Base-by-base conservation (phyloP, 2,888 invertebrate genomes). In the Trissolcus japonicus region DNA sequence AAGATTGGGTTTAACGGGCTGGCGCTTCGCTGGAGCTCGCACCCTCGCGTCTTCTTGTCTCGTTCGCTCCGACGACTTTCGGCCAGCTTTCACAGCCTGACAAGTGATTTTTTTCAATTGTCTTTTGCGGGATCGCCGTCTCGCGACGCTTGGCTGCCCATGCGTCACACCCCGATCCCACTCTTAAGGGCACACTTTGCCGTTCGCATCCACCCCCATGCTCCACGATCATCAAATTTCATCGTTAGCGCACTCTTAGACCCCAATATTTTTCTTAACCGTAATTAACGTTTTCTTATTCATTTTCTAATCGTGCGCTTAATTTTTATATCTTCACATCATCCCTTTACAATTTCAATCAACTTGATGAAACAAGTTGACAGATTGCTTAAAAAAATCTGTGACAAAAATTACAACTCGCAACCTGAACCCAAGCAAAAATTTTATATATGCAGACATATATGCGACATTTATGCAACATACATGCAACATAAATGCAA, bases 101-200 rank as follows among this genome's bases (percentile, higher is more conserved):
- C 88, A 87, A 88, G 88, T 88, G 87, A 88, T 88, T 88, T 86
- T 86, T 86, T 86, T 84, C 86, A 85, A 88, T 88, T 87, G 86
- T 88, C 87, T 87, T 35, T 9, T 82, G 86, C 84, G 82, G 82
- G 80, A 78, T 78, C 80, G 75, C 75, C 76, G 79, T 76, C 76
- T 80, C 83, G 84, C 80, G 82, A 83, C 87, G 87, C 88, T 82
- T 89, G 88, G 84, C 81, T 80, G 82, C 48, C 86, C 89, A 89
- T 85, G 88, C 88, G 86, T 85, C 81, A 81, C 86, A 80, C 86
- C 87, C 85, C 75, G 83, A 80, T 76, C 51, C 71, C 78, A 76
- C 67, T 78, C 76, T 80, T 72, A 56, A 67, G 72, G 79, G 78
- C 80, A 74, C 73, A 79, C 80, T 80, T 80, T 76, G 78, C 80